These are phyloP conservation scores for Promerops cafer DNA, from an alignment of 2,113 vertebrate species.

Conservation along the genomic window DNA sequence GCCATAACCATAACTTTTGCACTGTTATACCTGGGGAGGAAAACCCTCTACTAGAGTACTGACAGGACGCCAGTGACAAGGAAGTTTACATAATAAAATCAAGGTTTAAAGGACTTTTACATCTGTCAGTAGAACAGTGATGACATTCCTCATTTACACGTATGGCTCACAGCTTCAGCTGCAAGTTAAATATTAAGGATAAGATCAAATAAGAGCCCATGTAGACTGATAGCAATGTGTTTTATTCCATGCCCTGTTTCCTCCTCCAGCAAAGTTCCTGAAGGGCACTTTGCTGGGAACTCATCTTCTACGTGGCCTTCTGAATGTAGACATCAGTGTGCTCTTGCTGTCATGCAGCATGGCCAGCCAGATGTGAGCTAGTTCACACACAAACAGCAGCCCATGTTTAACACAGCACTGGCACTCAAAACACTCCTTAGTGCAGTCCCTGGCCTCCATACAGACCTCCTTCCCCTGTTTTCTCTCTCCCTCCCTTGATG, in stretches of 20 bases:
- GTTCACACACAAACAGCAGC: background rate
- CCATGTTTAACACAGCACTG: accelerated
- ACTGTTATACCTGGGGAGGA: slow-evolving; percentile 8
- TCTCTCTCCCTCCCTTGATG: background rate
- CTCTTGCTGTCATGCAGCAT: background rate
- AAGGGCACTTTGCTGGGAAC: background rate
- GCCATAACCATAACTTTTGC: slow-evolving; percentile 21
- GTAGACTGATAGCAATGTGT: background rate
- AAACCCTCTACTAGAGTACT: background rate
- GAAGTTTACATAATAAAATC: slow-evolving; percentile 25
- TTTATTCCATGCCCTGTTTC: background rate
- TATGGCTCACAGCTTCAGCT: background rate
- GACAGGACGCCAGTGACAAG: slow-evolving; percentile 19
- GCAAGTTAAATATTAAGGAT: background rate
- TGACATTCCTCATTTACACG: slow-evolving; percentile 6
- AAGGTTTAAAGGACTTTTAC: slow-evolving; percentile 28
- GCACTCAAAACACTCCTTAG: background rate
- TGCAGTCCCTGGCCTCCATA: background rate
- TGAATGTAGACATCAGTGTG: background rate
- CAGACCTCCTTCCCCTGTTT: background rate
- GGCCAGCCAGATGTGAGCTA: background rate
- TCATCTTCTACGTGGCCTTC: background rate
- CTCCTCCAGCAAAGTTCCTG: background rate
- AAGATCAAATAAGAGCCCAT: background rate
- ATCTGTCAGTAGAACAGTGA: slow-evolving; percentile 25